Percentiles rank a stretch among this genome's conserved stretches.
These are phyloP conservation scores for Stigmatopora argus DNA, from an alignment of 2,113 vertebrate species.

Conservation along the genomic window DNA sequence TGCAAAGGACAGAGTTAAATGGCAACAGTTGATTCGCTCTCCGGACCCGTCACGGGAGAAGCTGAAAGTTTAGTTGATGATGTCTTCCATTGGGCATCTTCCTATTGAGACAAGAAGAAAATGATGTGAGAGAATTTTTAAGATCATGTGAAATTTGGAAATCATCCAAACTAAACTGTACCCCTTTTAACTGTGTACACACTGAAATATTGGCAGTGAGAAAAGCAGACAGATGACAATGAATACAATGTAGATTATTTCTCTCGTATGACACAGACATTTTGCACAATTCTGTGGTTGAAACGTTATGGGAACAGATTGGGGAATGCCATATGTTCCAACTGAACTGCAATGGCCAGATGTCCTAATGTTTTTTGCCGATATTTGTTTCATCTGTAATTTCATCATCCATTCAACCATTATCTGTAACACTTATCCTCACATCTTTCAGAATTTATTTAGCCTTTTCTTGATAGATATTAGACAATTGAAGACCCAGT, in stretches of 20 bases:
- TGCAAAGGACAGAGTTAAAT: no score
- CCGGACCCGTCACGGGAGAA: no score
- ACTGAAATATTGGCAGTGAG: neutral
- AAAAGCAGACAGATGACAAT: neutral
- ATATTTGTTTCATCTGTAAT: neutral
- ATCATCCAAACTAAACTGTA: neutral
- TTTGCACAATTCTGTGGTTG: neutral
- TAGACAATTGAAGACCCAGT: neutral
- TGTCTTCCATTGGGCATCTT: neutral
- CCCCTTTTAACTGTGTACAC: neutral
- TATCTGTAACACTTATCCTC: no score
- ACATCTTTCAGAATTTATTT: neutral
- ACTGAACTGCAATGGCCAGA: neutral
- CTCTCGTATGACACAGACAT: neutral
- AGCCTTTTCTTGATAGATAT: neutral
- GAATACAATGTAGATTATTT: neutral
- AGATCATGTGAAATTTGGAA: neutral
- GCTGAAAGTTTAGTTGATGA: no score
- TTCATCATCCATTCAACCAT: neutral
- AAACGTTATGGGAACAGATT: neutral
- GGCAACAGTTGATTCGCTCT: no score
- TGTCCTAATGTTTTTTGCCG: neutral
- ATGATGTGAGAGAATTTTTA: neutral
- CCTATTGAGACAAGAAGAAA: no score
- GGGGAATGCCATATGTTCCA: neutral